Base-by-base conservation (phyloP, 2,888 invertebrate genomes). In the Galeopsomyia nigrocyanea region DNA sequence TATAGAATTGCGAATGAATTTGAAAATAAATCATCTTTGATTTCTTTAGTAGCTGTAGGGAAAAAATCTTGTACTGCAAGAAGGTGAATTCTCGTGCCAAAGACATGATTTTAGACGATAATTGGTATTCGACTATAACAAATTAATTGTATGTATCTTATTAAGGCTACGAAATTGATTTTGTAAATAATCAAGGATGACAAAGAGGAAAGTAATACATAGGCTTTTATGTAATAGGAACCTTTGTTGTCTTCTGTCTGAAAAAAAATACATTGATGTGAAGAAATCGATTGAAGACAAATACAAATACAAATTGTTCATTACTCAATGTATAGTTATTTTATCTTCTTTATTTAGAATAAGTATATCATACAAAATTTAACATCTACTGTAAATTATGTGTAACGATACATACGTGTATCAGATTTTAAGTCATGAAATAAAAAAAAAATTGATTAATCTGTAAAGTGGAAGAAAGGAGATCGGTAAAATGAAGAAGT, bases 21-120 rank as follows among this genome's bases (percentile, higher is more conserved):
- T 56, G 14, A 56, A 56, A 26, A 22, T 26, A 22, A 56, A 26
- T 22, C 5, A 56, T 22, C 26, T 56, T 47, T 39, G 3, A 46
- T 67, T 70, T 70, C 68, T 71, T 64, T 63, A 50, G 50, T 74
- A 74, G 64, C 55, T 60, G 14, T 67, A 56, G 50, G 17, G 55
- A 55, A 72, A 55, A 64, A 67, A 70, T 71, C 76, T 76, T 77
- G 76, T 75, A 66, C 62, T 66, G 65, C 75, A 78, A 79, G 71
- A 74, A 79, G 79, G 86, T 86, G 86, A 85, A 86, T 86, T 86
- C 85, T 82, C 79, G 86, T 86, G 86, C 86, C 85, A 86, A 86
- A 83, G 76, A 80, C 79, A 79, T 80, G 70, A 73, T 71, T 73
- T 74, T 69, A 74, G 67, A 57, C 57, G n/a, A 68, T 64, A 61